These are phyloP conservation scores for Chlorodrepanis virens DNA, from an alignment of 2,113 vertebrate species.

Conservation along the genomic window DNA sequence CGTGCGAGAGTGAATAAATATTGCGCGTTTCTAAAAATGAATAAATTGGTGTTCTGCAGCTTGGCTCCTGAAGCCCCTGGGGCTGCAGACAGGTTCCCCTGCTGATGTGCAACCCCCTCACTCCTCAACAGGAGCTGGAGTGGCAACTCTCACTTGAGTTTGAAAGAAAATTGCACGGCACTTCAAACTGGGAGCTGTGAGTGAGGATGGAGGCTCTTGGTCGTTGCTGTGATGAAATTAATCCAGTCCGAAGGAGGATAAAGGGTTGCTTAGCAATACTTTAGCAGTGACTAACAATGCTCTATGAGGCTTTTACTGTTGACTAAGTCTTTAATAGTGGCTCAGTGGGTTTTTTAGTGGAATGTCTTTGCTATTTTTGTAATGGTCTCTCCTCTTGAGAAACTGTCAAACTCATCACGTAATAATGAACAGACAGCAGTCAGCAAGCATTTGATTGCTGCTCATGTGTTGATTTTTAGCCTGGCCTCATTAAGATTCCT, in stretches of 20 bases:
- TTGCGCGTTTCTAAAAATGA: background rate
- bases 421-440: slow-evolving; percentile 46
- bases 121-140: background rate
- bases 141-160: background rate
- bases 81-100: background rate
- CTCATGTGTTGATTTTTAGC: slow-evolving; percentile 38
- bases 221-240: background rate
- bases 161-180: background rate
- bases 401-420: slow-evolving; percentile 47
- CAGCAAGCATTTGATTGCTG: slow-evolving; percentile 26
- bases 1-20: background rate
- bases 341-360: slow-evolving; percentile 38
- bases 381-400: slow-evolving; percentile 46
- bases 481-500: slow-evolving; percentile 48
- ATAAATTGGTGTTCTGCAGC: background rate
- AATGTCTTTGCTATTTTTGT: slow-evolving; percentile 25
- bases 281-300: slow-evolving; percentile 49
- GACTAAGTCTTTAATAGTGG: slow-evolving; percentile 33
- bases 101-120: background rate
- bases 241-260: slow-evolving; percentile 43
- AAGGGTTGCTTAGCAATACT: slow-evolving; percentile 65
- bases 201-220: background rate
- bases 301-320: slow-evolving; percentile 27
- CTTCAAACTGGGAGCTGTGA: background rate
- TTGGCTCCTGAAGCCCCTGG: background rate